Evolutionary conservation across 2,113 vertebrate genomes (phyloP).

Genomic region (Ahaetulla prasina): DNA sequence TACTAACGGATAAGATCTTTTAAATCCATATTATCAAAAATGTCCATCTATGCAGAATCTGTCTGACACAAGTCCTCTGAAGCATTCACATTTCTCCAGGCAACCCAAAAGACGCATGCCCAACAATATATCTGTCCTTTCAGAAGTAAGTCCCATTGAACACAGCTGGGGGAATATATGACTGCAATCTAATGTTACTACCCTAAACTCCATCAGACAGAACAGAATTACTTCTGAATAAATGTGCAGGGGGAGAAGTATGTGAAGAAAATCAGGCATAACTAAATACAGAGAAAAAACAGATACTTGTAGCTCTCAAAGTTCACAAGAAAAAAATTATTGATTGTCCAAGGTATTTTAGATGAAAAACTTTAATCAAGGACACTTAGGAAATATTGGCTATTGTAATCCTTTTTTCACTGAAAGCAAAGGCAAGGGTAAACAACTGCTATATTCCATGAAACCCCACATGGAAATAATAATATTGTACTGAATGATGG

Average conservation of each 20-base stretch:
- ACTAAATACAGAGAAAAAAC: background rate
- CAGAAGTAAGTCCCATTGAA: background rate
- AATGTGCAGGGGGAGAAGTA: background rate
- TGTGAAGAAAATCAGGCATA: background rate
- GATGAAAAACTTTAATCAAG: background rate
- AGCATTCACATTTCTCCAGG: background rate
- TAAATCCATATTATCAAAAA: background rate
- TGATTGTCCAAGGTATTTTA: background rate
- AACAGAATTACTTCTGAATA: background rate
- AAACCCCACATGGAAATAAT: background rate
- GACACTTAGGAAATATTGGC: background rate
- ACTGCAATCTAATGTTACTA: background rate
- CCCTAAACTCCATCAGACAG: background rate
- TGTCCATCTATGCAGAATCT: background rate
- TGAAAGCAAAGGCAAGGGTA: background rate
- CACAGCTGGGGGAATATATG: background rate
- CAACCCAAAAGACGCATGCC: background rate
- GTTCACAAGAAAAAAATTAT: background rate
- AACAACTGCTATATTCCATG: background rate
- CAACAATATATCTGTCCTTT: background rate
- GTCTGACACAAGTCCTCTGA: background rate
- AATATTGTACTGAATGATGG: background rate
- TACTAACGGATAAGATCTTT: constrained; percentile 8
- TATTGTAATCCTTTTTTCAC: background rate
- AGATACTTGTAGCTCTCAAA: background rate